Percentiles rank a stretch among this genome's conserved stretches.
These are phyloP conservation scores for Plectropomus leopardus DNA, from an alignment of 2,113 vertebrate species.

Conservation along the genomic window DNA sequence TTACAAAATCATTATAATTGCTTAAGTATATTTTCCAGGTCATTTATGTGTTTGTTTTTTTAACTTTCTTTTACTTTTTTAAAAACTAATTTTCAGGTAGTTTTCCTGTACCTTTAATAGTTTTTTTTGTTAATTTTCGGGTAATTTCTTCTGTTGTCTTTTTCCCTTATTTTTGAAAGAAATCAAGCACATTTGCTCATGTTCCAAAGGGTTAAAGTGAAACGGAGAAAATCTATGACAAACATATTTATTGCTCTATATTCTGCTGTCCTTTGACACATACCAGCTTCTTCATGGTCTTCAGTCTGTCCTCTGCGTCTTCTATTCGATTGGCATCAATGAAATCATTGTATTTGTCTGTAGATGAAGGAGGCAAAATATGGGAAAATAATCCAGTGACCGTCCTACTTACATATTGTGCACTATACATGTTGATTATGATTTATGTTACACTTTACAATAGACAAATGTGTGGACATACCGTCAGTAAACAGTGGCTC, in stretches of 20 bases:
- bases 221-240: not conserved
- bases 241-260: not conserved
- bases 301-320: constrained; percentile 91
- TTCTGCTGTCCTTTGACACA: constrained; percentile 16
- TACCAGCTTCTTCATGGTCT: constrained; percentile 94
- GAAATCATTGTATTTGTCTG: constrained; percentile 96
- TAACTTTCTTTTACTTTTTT: no score
- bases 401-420: not conserved
- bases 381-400: not conserved
- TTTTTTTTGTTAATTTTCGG: no score
- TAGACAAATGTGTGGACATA: constrained; percentile 70
- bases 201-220: no score
- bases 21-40: no score
- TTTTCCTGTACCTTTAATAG: no score
- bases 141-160: no score
- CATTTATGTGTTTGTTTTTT: no score
- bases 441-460: not conserved
- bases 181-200: no score
- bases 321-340: constrained; percentile 96
- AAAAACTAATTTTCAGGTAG: no score
- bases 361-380: not conserved
- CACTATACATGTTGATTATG: not conserved
- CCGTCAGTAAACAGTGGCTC: constrained; percentile 97
- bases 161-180: no score
- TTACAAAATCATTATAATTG: no score